phyloP scores from a whole-genome alignment of 2,797 vertebrate species.

The Antrozous pallidus region DNA sequence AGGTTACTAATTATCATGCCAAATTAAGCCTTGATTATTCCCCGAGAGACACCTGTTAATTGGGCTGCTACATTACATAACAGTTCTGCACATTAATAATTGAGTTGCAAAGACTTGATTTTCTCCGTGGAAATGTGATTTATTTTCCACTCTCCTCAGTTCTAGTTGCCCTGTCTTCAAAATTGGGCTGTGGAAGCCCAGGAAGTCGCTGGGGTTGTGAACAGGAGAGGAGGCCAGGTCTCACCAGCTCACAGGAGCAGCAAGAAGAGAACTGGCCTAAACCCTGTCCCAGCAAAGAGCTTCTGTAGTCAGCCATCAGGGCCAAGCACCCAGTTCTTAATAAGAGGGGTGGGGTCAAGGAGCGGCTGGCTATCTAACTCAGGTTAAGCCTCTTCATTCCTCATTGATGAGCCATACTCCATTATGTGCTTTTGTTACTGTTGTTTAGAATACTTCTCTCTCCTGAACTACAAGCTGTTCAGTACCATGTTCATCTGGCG shows the following conservation, averaged over 20 bases:
- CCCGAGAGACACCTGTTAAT: conserved; percentile 67
- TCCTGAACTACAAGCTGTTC: not conserved
- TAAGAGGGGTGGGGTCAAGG: not conserved
- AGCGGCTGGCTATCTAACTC: not conserved
- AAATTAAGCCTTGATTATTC: conserved; percentile 69
- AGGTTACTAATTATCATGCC: conserved; percentile 62
- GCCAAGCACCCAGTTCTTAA: not conserved
- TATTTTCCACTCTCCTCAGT: conserved; percentile 39
- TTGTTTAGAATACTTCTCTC: not conserved
- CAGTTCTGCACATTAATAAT: conserved; percentile 59
- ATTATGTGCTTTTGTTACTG: not conserved
- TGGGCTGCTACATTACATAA: conserved; percentile 42
- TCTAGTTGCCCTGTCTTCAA: conserved; percentile 12
- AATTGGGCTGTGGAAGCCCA: not conserved
- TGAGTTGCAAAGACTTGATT: conserved; percentile 61
- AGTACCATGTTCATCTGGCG: not conserved
- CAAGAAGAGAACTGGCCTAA: not conserved
- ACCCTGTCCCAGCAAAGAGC: not conserved
- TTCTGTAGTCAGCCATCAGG: accelerated
- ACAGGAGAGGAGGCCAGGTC: conserved; percentile 20
- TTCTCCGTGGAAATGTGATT: conserved; percentile 46
- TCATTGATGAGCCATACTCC: not conserved
- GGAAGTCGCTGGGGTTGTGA: not conserved
- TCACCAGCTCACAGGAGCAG: not conserved
- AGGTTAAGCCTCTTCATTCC: not conserved